Evolutionary conservation across 2,797 vertebrate species (phyloP).

Genomic region (Atherinosoma microstoma): DNA sequence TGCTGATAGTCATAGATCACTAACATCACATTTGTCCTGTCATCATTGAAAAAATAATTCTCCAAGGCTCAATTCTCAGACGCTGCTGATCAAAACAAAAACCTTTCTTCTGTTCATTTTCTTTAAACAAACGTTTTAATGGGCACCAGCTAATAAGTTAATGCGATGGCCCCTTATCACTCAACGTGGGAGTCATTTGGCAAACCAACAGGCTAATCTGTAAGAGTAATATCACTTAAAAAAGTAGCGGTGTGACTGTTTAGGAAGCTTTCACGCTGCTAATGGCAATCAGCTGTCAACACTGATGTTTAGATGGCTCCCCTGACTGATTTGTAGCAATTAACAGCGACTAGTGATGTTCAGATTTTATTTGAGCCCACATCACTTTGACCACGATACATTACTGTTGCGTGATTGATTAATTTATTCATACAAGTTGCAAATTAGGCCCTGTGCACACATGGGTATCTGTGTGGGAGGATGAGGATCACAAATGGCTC

Average conservation of each 20-base stretch:
- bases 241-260: slow-evolving; percentile 62
- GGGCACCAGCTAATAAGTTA: slow-evolving; percentile 66
- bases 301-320: slow-evolving; percentile 58
- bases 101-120: neutral
- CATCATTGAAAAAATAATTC: too few relatives aligned
- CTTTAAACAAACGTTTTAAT: neutral
- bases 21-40: too few relatives aligned
- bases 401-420: slow-evolving; percentile 56
- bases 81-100: too few relatives aligned
- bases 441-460: slow-evolving; percentile 60
- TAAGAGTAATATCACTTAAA: slow-evolving; percentile 68
- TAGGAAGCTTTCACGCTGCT: slow-evolving; percentile 41
- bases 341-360: slow-evolving; percentile 37
- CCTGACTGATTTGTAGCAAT: slow-evolving; percentile 44
- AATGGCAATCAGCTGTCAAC: slow-evolving; percentile 71
- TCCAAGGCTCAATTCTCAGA: too few relatives aligned
- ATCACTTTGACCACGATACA: slow-evolving; percentile 30
- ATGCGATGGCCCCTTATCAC: slow-evolving; percentile 67
- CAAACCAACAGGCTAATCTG: slow-evolving; percentile 63
- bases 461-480: slow-evolving; percentile 61
- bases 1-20: too few relatives aligned
- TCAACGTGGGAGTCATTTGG: slow-evolving; percentile 61
- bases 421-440: slow-evolving; percentile 71
- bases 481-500: slow-evolving; percentile 57
- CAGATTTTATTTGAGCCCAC: slow-evolving; percentile 36